These are phyloP conservation scores for Scaptomyza montana DNA, from an alignment of 1,140 invertebrate species.

Conservation along the genomic window DNA sequence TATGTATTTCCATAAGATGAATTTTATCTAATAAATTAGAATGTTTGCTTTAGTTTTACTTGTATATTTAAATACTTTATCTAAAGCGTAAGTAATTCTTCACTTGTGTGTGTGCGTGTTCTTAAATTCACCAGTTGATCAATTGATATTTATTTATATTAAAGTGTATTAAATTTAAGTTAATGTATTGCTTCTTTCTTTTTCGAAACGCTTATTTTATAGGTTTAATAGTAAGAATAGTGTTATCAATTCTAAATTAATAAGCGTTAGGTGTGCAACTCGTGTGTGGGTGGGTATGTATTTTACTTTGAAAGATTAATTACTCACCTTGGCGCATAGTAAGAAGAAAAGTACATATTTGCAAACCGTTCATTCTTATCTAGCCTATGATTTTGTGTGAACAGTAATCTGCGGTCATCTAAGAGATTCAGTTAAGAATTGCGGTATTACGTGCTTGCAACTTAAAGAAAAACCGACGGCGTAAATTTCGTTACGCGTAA, in stretches of 20 bases:
- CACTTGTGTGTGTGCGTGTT: background rate
- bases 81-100: background rate
- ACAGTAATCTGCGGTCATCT: conserved; percentile 76
- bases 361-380: conserved; percentile 69
- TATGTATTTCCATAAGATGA: conserved; percentile 40
- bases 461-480: conserved; percentile 22
- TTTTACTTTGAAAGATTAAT: conserved; percentile 56
- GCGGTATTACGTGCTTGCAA: conserved; percentile 56
- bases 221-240: background rate
- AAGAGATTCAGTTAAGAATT: conserved; percentile 65
- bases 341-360: conserved; percentile 55
- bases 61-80: conserved; percentile 35
- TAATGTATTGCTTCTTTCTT: background rate
- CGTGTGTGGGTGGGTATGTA: conserved; percentile 12
- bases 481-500: conserved; percentile 13
- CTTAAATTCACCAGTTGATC: background rate
- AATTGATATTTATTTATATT: background rate
- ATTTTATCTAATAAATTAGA: conserved; percentile 43
- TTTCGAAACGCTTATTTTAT: background rate
- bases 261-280: background rate
- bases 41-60: conserved; percentile 29
- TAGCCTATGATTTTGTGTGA: conserved; percentile 68
- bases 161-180: background rate
- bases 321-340: conserved; percentile 48
- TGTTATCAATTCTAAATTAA: conserved; percentile 19